Evolutionary conservation across 2,888 invertebrate species (phyloP).

Genomic region (Dicranocentrus wangi): DNA sequence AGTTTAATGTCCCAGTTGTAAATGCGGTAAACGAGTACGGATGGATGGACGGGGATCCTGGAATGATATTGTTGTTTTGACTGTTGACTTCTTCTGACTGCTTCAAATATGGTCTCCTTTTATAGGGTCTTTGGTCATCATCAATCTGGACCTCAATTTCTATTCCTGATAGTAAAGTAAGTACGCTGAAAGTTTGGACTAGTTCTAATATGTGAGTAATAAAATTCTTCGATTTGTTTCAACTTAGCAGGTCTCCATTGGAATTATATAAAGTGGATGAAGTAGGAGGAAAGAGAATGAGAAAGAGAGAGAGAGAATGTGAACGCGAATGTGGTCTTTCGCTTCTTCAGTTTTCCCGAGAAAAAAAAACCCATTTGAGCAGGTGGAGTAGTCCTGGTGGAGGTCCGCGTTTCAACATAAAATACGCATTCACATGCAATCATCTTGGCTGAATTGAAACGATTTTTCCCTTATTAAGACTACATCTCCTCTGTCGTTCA

Average conservation of each 20-base stretch:
- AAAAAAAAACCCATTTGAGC: constrained; percentile 14
- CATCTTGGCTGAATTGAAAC: constrained; percentile 50
- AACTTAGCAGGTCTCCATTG: constrained; percentile 31
- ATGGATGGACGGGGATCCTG: too few relatives aligned
- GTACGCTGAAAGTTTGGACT: background rate
- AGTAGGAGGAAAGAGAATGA: background rate
- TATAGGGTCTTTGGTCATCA: too few relatives aligned
- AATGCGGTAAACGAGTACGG: too few relatives aligned
- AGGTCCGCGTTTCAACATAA: constrained; percentile 61
- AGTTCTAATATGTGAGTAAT: constrained; percentile 26
- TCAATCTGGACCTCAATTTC: background rate
- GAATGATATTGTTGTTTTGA: too few relatives aligned
- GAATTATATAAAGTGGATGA: constrained; percentile 14
- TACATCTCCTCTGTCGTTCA: constrained; percentile 40
- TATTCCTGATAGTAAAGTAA: background rate
- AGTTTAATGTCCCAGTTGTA: too few relatives aligned
- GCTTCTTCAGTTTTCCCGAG: background rate
- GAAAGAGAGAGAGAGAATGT: background rate
- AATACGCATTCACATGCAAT: constrained; percentile 47
- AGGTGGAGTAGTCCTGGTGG: constrained; percentile 37
- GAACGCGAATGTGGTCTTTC: too few relatives aligned
- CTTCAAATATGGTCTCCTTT: too few relatives aligned
- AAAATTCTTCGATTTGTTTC: constrained; percentile 49
- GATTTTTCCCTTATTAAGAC: constrained; percentile 49
- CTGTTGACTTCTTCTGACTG: too few relatives aligned